Evolutionary conservation across 2,113 vertebrate species (phyloP), one percentile per base, ranked within the genome.

Genomic region (Rhinogobius similis): DNA sequence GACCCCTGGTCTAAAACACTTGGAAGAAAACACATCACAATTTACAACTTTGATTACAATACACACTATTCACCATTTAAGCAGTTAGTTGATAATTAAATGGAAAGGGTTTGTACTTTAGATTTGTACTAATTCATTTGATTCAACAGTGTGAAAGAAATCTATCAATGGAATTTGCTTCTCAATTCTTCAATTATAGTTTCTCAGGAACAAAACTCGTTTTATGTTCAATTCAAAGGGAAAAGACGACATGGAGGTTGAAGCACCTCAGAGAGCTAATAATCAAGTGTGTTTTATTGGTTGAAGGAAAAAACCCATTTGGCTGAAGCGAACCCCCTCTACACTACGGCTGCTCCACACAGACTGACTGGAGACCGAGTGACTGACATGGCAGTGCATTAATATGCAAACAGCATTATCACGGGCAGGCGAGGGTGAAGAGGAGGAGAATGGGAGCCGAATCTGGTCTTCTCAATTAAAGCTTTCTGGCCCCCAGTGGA

Each of bases 391-490:
- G 88, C 20, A 12, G 90, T 90, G 92, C 95, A 95, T 96, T 96
- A 96, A 95, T 95, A 96, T 95, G 94, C 92, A 85, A 91, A 93
- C 93, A 94, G 92, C 92, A 95, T 94, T 93, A 95, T 93, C 94
- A 91, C 72, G 88, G 90, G 91, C 93, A 93, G 93, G 94, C 93
- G 93, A 94, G 81, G 82, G 70, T 62, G 77, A 70, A 76, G 77
- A 69, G 63, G 65, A 64, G 62, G 79, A 76, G 78, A 74, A 73
- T 74, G 72, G 92, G 91, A 92, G 89, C 92, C 90, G 95, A 96
- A 96, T 96, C 94, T 86, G 92, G 93, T 93, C 92, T 90, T 92
- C 72, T 91, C 93, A 95, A 97, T 97, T 97, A 97, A 94, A 94
- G 93, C 92, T 94, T 95, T 89, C 90, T 93, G 93, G 84, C 75